Percentiles rank a stretch among this genome's conserved stretches.
Conservation (phyloP, 2,888 invertebrate species). For the Arctia plantaginis region DNA sequence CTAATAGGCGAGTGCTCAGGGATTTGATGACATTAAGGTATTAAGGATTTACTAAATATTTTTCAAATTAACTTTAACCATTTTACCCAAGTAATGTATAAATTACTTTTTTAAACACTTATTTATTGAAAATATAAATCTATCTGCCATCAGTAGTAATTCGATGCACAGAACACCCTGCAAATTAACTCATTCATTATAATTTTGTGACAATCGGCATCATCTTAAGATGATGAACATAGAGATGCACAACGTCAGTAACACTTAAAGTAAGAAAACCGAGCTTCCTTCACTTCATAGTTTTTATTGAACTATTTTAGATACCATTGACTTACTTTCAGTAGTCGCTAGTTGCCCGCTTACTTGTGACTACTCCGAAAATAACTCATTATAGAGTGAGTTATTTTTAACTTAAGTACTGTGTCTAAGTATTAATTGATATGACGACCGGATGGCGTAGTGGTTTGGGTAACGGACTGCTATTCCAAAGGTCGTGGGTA, state of each 20-base stretch:
- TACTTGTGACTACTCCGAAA: background rate
- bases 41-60: background rate
- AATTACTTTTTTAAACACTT: too few species aligned
- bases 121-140: too few species aligned
- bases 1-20: background rate
- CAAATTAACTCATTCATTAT: too few species aligned
- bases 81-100: too few species aligned
- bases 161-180: too few species aligned
- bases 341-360: background rate
- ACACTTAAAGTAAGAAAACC: background rate
- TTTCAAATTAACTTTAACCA: too few species aligned
- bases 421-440: background rate
- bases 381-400: background rate
- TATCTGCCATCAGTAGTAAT: too few species aligned
- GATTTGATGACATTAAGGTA: background rate
- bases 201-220: background rate
- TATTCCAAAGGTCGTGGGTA: too few species aligned
- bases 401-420: background rate
- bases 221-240: background rate
- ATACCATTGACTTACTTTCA: background rate
- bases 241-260: background rate
- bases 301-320: slow-evolving; percentile 2
- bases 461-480: too few species aligned
- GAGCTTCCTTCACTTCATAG: background rate
- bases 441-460: too few species aligned